Evolutionary conservation across 92 coral and sea anemone genomes (phyloP), one percentile per base, ranked within the genome.

Genomic region (Plumapathes pennacea): DNA sequence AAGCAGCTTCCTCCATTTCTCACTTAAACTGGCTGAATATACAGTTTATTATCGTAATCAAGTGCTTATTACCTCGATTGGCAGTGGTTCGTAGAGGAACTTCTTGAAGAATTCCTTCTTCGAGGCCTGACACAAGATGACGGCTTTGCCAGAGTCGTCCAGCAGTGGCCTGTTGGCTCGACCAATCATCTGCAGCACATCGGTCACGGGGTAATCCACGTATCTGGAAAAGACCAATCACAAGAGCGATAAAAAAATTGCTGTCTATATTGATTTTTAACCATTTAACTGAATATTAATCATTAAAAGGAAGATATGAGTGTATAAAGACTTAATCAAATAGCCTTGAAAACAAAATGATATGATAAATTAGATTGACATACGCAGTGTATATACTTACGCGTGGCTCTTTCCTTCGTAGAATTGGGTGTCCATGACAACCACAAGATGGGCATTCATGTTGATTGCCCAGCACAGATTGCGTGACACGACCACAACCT

Each of bases 101-200:
- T 92, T 92, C 80, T 92, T 92, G 75, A 92, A 92, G 55, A 88
- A 92, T 38, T 92, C 98, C 50, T 92, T 92, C 76, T 92, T 92
- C 2, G 98, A 92, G 28, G 88, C 96, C 34, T 92, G 98, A 25
- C 98, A 92, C 54, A 92, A 89, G 29, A 92, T 92, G 22, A 92
- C 98, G 27, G 96, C 98, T 57, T 92, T 92, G 4, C 98, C 98
- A 0, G 95, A 81, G 55, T 92, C 98, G 46, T 92, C 98, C 37
- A 84, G 27, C 33, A 92, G 43, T 3, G 98, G 96, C 27, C 98
- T 77, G 85, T 87, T 92, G 9, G 90, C 96, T 32, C 78, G 80
- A 21, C 98, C 96, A 32, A 92, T 83, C 98, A 92, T 88, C 45
- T 84, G 96, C 23, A 92, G 80, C 8, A 92, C 89, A 63, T 92